phyloP scores from a whole-genome alignment of 2,113 vertebrate genomes.

The Alces alces region DNA sequence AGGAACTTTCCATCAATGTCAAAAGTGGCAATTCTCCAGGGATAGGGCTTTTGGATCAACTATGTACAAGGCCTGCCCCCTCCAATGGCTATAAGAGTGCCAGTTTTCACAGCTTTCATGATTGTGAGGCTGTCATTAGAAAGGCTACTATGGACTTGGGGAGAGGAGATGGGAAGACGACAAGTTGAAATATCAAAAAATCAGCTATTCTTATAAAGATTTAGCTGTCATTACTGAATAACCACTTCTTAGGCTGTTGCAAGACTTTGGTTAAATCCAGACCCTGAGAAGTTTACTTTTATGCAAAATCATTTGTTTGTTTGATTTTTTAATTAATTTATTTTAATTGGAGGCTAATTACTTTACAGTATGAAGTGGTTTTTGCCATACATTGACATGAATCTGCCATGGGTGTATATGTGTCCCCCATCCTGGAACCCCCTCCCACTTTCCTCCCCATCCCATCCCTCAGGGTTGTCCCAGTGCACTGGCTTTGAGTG shows the following conservation, averaged over 20 bases:
- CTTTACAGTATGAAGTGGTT: background rate
- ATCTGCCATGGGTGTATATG: background rate
- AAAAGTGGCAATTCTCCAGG: background rate
- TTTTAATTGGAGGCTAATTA: background rate
- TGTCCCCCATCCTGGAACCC: background rate
- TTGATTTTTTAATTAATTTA: background rate
- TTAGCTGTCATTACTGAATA: background rate
- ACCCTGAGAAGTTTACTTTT: background rate
- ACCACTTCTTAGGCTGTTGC: background rate
- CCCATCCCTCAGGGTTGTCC: background rate
- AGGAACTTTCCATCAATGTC: accelerated
- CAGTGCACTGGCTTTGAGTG: background rate
- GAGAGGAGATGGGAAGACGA: background rate
- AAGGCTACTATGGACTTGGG: background rate
- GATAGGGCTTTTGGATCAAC: background rate
- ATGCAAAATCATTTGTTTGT: background rate
- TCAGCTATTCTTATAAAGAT: background rate
- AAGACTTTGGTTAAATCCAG: background rate
- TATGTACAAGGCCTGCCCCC: accelerated
- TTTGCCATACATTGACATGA: background rate
- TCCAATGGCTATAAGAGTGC: no score
- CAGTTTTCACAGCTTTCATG: background rate
- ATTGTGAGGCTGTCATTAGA: background rate
- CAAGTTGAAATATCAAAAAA: background rate
- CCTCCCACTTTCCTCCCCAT: no score